Evolutionary conservation across 2,113 vertebrate genomes (phyloP).

Genomic region (Cygnus atratus): DNA sequence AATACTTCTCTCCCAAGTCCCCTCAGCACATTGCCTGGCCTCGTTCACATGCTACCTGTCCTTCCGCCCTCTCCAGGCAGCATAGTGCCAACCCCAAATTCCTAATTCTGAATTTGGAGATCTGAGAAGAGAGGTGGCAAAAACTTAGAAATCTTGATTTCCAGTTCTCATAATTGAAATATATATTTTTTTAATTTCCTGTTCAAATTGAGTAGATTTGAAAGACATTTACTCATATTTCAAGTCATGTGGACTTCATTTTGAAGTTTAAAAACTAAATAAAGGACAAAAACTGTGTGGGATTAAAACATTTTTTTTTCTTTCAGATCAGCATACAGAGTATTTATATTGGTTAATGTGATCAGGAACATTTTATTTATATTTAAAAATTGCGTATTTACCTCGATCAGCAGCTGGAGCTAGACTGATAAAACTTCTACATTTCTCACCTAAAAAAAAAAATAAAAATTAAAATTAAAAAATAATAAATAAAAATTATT

Average conservation of each 20-base stretch:
- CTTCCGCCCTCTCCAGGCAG: background rate
- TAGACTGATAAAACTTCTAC: conserved; percentile 86
- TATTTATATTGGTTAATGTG: background rate
- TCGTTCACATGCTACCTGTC: background rate
- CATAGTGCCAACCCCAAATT: background rate
- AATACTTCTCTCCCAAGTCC: background rate
- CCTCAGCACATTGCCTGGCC: background rate
- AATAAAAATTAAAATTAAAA: background rate
- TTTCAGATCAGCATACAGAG: background rate
- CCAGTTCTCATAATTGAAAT: too few species aligned
- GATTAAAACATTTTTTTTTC: background rate
- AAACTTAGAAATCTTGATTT: background rate
- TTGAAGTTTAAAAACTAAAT: background rate
- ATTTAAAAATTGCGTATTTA: conserved; percentile 43
- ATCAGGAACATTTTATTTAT: background rate
- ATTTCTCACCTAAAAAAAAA: conserved; percentile 85
- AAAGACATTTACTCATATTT: background rate
- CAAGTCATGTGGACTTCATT: background rate
- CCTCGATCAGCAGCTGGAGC: conserved; percentile 88
- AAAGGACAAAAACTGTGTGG: background rate
- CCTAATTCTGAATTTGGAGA: background rate
- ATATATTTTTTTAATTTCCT: background rate
- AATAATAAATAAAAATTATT: background rate
- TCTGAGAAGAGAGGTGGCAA: background rate
- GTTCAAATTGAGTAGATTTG: background rate